Evolutionary conservation across 2,113 vertebrate genomes (phyloP).

Genomic region (Lethenteron reissneri): DNA sequence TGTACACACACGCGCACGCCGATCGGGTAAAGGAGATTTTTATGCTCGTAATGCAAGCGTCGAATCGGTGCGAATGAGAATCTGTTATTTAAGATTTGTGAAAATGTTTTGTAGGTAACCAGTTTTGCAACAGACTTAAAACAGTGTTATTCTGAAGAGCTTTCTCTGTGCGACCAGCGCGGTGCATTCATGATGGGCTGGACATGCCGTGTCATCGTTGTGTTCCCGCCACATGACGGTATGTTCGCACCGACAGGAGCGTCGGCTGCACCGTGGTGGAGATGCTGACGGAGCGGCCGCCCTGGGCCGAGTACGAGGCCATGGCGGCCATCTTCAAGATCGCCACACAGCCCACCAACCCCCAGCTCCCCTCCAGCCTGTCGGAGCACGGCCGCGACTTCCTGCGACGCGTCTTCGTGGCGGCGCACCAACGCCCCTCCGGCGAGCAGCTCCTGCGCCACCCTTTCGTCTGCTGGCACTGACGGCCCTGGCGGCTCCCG

Average conservation of each 20-base stretch:
- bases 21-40: no score
- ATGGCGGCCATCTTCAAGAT: slow-evolving; percentile 99
- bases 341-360: slow-evolving; percentile 90
- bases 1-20: no score
- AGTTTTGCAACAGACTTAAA: background rate
- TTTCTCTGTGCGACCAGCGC: no score
- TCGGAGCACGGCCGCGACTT: slow-evolving; percentile 89
- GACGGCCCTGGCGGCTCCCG: slow-evolving; percentile 15
- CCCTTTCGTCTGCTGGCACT: slow-evolving; percentile 80
- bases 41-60: no score
- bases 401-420: slow-evolving; percentile 80
- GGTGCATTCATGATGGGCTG: background rate
- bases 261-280: slow-evolving; percentile 94
- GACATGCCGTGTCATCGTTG: background rate
- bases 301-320: slow-evolving; percentile 92
- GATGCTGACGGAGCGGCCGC: slow-evolving; percentile 91
- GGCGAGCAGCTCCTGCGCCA: slow-evolving; percentile 83
- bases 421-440: slow-evolving; percentile 69
- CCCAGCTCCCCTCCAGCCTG: slow-evolving; percentile 62
- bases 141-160: no score
- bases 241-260: slow-evolving; percentile 35
- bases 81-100: background rate
- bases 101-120: background rate
- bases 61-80: no score
- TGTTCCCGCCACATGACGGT: slow-evolving; percentile 15